Percentiles rank a stretch among this genome's conserved stretches.
Conservation (phyloP, 2,113 vertebrate species). For the Crotophaga sulcirostris region DNA sequence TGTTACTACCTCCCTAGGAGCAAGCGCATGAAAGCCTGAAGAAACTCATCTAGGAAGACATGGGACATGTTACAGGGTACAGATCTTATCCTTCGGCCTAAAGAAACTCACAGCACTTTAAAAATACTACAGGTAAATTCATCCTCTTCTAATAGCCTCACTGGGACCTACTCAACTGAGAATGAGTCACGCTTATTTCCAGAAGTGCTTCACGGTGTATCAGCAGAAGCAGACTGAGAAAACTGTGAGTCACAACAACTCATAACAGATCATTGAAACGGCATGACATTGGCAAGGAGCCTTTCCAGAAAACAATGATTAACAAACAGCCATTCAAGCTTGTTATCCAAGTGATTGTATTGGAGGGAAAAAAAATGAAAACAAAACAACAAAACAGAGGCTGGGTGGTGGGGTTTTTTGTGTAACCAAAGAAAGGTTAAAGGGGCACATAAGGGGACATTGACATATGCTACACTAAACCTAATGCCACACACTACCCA, state of each 20-base stretch:
- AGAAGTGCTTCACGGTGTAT: not conserved
- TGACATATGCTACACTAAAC: not conserved
- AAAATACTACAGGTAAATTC: not conserved
- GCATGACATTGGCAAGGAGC: not conserved
- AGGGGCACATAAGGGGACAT: not conserved
- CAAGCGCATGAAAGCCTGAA: not conserved
- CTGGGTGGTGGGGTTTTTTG: too few species aligned
- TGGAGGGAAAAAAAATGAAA: not conserved
- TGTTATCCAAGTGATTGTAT: not conserved
- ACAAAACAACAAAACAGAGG: too few species aligned
- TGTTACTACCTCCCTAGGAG: not conserved
- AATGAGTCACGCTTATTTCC: constrained; percentile 15
- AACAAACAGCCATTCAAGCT: not conserved
- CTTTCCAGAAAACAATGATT: not conserved
- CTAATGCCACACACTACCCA: too few species aligned
- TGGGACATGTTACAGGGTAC: not conserved
- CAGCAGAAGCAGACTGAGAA: not conserved
- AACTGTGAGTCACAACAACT: not conserved
- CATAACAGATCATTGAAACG: not conserved
- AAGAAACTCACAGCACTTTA: not conserved
- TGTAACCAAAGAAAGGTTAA: not conserved
- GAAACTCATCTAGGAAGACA: not conserved
- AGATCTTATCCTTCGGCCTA: not conserved
- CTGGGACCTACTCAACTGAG: not conserved
- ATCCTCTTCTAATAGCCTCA: not conserved